phyloP scores from a whole-genome alignment of 92 coral and sea anemone species.

The Zoanthus gigantus region DNA sequence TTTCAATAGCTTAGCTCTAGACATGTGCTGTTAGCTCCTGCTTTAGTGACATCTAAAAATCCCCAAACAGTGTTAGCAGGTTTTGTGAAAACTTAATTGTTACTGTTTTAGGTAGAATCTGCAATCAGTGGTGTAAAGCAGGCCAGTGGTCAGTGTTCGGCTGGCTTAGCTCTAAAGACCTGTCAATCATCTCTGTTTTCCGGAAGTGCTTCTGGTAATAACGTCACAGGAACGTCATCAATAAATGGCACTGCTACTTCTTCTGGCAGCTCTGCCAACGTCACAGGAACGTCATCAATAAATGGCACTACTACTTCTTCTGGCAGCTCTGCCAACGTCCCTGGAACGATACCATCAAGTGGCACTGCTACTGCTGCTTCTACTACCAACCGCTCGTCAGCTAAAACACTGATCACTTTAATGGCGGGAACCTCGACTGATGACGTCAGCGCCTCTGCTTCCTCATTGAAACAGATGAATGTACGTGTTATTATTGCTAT shows the following conservation, averaged over 20 bases:
- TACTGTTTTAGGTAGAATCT: constrained; percentile 14
- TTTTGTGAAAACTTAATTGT: background rate
- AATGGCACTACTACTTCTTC: background rate
- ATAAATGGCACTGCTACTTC: background rate
- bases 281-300: background rate
- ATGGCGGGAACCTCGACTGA: constrained; percentile 45
- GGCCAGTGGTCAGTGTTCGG: constrained; percentile 37
- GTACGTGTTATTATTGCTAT: background rate
- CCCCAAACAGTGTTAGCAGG: background rate
- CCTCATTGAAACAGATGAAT: constrained; percentile 22
- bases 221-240: background rate
- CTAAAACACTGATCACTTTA: constrained; percentile 12
- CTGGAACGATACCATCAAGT: background rate
- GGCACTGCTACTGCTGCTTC: constrained; percentile 6
- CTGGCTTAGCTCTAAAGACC: constrained; percentile 30
- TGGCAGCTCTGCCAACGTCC: background rate
- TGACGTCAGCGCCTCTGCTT: constrained; percentile 35
- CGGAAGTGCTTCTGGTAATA: constrained; percentile 6
- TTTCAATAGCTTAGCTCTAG: too few relatives aligned
- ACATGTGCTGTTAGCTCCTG: too few relatives aligned
- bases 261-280: background rate
- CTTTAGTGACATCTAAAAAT: too few relatives aligned
- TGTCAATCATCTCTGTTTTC: constrained; percentile 37
- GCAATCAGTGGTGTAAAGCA: constrained; percentile 37
- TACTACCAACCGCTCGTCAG: constrained; percentile 9